Evolutionary conservation across 2,888 invertebrate species (phyloP), one percentile per base, ranked within the genome.

Genomic region (Drosophila neutralis): DNA sequence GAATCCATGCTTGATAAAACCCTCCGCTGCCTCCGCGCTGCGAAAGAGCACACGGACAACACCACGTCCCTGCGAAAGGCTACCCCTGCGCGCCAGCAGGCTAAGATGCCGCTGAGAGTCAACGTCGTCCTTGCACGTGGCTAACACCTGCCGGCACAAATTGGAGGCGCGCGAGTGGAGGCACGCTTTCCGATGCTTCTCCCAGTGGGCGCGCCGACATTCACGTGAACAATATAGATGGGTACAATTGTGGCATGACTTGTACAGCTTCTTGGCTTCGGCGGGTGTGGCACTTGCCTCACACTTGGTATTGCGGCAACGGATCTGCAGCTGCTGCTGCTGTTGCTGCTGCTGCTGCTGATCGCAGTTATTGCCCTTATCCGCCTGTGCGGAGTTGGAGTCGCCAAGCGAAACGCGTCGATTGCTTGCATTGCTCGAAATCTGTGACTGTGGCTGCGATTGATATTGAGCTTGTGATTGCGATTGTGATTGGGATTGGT

Each of bases 161-260:
- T 97, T 96, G 85, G 98, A 98, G 54, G 98, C 98, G 59, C 98
- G 95, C 27, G 98, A 98, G 93, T 98, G 98, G 75, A 98, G 94
- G 92, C 98, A 98, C 42, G 96, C 96, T 89, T 97, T 96, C 73
- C 98, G 95, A 92, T 99, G 99, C 87, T 97, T 96, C 91, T 97
- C 97, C 98, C 98, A 98, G 92, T 99, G 98, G 18, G 96, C 95
- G 73, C 97, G 94, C 31, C 99, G 95, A 92, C 98, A 99, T 89
- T 97, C 96, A 72, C 97, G 95, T 73, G 98, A 97, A 94, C 99
- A 99, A 93, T 99, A 99, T 90, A 97, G 95, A 91, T 98, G 97
- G 82, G 97, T 96, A 94, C 99, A 99, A 93, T 98, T 98, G 94
- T 98, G 98, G 93, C 97, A 97, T 85, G 97, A 97, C 93, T 98